phyloP scores from a whole-genome alignment of 30 jellyfish, hydroid and myxozoan species.

The Morbakka virulenta region DNA sequence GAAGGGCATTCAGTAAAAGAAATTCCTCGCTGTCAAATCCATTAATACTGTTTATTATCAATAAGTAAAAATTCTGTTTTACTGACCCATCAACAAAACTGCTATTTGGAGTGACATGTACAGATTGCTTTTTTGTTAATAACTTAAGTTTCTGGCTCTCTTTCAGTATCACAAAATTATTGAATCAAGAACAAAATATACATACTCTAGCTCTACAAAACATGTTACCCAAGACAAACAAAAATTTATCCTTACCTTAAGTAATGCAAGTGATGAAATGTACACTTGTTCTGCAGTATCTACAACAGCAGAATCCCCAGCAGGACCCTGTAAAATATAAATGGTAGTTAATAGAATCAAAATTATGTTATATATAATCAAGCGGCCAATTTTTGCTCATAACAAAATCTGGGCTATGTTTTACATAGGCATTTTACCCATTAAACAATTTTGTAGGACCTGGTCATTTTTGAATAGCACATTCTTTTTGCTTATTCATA shows the following conservation, averaged over 20 bases:
- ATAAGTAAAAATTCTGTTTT: too few relatives aligned
- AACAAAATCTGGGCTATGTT: too few relatives aligned
- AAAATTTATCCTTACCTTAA: conserved; percentile 45
- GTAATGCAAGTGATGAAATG: conserved; percentile 83
- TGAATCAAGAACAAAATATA: not conserved
- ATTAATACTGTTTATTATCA: too few relatives aligned
- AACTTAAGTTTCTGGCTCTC: not conserved
- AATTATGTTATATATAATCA: not conserved
- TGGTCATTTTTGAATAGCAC: too few relatives aligned
- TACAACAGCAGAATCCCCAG: conserved; percentile 90
- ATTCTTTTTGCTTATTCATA: too few relatives aligned
- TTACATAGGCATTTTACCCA: too few relatives aligned
- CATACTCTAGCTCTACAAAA: not conserved
- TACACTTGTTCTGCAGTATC: conserved; percentile 98
- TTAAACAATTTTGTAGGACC: not conserved
- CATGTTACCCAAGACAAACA: not conserved
- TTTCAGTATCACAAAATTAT: not conserved
- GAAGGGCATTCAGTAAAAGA: too few relatives aligned
- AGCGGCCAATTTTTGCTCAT: too few relatives aligned
- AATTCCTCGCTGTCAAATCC: too few relatives aligned
- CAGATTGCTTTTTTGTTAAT: too few relatives aligned
- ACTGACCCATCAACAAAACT: too few relatives aligned
- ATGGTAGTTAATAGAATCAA: not conserved
- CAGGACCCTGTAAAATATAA: conserved; percentile 69
- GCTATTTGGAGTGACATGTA: too few relatives aligned